A percentile compares a stretch with the other conserved stretches of the same genome.
phyloP scores from a whole-genome alignment of 37 sponge, comb jelly and placozoan genomes.

The Dysidea cf. avara region DNA sequence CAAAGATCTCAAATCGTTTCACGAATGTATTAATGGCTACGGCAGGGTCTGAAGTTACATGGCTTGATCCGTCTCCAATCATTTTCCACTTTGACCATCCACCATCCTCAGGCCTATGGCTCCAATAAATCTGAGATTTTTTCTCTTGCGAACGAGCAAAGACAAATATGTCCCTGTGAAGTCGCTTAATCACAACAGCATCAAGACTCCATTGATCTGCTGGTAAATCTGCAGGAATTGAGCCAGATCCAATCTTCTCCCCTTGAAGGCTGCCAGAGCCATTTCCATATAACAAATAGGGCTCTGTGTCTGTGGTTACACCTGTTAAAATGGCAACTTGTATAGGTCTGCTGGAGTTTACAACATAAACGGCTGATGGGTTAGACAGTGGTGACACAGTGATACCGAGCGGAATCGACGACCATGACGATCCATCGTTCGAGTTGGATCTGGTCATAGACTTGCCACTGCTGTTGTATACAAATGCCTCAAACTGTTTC shows the following conservation, averaged over 20 bases:
- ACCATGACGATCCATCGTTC: no score
- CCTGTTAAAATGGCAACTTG: no score
- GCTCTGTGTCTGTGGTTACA: slow-evolving; percentile 11
- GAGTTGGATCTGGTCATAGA: no score
- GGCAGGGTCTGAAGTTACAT: slow-evolving; percentile 30
- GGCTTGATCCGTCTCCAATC: slow-evolving; percentile 11
- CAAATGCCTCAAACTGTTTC: no score
- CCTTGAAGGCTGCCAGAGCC: neutral
- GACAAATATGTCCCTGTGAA: no score
- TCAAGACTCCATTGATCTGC: neutral
- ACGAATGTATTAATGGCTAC: slow-evolving; percentile 48
- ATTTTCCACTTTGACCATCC: slow-evolving; percentile 23
- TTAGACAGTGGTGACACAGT: no score
- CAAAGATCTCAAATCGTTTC: slow-evolving; percentile 55
- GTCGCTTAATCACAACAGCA: slow-evolving; percentile 13
- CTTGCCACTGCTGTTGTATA: no score
- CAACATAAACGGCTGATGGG: no score
- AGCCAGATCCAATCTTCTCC: neutral
- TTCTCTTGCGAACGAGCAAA: slow-evolving; percentile 54
- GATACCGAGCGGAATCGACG: no score
- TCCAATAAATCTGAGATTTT: slow-evolving; percentile 18
- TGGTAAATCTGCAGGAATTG: slow-evolving; percentile 14
- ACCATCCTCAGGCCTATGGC: neutral
- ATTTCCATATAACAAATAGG: neutral
- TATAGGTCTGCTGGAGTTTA: no score